Evolutionary conservation across 1,140 invertebrate species (phyloP).

Genomic region (Arion vulgaris): DNA sequence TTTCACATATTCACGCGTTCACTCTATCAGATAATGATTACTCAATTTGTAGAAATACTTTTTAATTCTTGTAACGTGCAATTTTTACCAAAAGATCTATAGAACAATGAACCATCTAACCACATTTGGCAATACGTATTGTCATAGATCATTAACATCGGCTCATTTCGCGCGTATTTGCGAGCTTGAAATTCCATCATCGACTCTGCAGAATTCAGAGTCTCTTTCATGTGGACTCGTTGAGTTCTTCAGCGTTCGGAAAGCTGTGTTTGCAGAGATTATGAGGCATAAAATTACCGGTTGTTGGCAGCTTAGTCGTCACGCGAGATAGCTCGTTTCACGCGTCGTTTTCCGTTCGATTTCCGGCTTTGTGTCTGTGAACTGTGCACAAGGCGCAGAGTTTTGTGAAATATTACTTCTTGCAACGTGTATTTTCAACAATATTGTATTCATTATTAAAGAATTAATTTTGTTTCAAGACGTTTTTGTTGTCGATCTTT

Average conservation of each 20-base stretch:
- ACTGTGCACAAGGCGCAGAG: not conserved
- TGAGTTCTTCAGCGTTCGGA: not conserved
- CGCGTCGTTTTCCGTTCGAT: not conserved
- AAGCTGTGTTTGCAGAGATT: not conserved
- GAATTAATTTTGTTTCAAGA: too few relatives aligned
- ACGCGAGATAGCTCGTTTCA: not conserved
- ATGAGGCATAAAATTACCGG: not conserved
- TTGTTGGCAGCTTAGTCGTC: not conserved
- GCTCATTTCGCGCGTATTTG: not conserved
- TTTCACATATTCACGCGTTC: not conserved
- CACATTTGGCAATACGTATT: not conserved
- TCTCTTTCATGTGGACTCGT: not conserved
- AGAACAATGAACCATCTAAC: not conserved
- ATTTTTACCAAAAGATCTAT: not conserved
- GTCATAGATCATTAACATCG: not conserved
- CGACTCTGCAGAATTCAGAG: not conserved
- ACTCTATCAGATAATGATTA: not conserved
- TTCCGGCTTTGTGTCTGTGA: not conserved
- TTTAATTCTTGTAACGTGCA: not conserved
- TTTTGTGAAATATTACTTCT: too few relatives aligned
- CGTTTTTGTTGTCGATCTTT: too few relatives aligned
- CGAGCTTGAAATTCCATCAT: not conserved
- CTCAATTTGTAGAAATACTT: not conserved
- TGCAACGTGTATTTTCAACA: too few relatives aligned
- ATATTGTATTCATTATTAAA: too few relatives aligned